Evolutionary conservation across 2,797 vertebrate species (phyloP).

Genomic region (Melanotaenia boesemani): DNA sequence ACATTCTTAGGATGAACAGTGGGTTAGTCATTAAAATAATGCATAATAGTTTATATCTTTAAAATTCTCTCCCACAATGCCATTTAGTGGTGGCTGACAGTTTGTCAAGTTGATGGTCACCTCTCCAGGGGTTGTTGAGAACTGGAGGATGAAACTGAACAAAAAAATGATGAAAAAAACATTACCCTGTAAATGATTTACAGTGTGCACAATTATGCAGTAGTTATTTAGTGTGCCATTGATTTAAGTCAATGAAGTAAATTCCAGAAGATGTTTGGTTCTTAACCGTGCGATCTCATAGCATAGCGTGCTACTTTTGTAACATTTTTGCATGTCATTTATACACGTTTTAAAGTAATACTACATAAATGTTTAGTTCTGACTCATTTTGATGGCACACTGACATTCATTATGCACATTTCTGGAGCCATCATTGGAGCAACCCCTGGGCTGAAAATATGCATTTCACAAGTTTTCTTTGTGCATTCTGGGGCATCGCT

Average conservation of each 20-base stretch:
- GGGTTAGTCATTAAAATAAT: constrained; percentile 13
- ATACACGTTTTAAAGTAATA: not conserved
- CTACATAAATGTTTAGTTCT: no score
- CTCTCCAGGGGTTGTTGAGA: not conserved
- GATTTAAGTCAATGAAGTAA: constrained; percentile 2
- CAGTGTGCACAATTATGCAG: constrained; percentile 2
- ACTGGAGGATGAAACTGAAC: not conserved
- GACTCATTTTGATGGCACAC: no score
- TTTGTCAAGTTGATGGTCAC: constrained; percentile 3
- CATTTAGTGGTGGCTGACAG: not conserved
- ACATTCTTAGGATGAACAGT: not conserved
- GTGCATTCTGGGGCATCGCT: no score
- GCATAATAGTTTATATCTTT: not conserved
- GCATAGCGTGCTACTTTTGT: not conserved
- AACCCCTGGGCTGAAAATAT: no score
- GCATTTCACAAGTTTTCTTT: no score
- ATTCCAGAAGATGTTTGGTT: not conserved
- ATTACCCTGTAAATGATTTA: constrained; percentile 2
- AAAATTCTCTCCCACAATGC: constrained; percentile 1
- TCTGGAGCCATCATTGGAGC: no score
- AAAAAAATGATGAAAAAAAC: not conserved
- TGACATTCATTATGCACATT: no score
- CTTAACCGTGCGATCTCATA: not conserved
- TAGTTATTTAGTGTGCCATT: constrained; percentile 16
- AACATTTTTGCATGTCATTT: not conserved